phyloP scores from a whole-genome alignment of 2,113 vertebrate species.

The Rana temporaria region DNA sequence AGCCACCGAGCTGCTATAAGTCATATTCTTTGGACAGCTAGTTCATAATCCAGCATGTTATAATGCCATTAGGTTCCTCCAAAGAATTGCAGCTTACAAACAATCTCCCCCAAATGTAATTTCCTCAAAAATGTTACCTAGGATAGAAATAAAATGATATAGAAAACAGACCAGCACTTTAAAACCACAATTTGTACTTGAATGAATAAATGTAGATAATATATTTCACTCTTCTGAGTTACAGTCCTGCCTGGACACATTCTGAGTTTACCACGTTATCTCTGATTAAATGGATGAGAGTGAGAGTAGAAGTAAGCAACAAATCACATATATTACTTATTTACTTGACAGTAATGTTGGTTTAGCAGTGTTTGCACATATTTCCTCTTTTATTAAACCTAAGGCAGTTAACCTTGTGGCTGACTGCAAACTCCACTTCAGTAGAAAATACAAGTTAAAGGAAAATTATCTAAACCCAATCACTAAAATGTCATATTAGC shows the following conservation, averaged over 20 bases:
- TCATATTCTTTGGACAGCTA: slow-evolving; percentile 43
- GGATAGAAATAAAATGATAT: slow-evolving; percentile 30
- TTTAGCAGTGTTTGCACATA: slow-evolving; percentile 6
- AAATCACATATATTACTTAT: slow-evolving; percentile 34
- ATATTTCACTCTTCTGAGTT: slow-evolving; percentile 10
- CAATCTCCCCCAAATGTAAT: slow-evolving; percentile 51
- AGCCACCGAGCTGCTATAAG: slow-evolving; percentile 20
- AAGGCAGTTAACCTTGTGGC: slow-evolving; percentile 13
- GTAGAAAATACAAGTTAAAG: no score
- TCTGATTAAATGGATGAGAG: slow-evolving; percentile 29
- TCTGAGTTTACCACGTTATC: slow-evolving; percentile 3
- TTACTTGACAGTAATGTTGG: slow-evolving; percentile 28
- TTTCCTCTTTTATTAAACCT: slow-evolving; percentile 8
- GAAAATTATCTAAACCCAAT: no score
- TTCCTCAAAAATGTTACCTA: slow-evolving; percentile 20
- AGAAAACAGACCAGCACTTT: neutral
- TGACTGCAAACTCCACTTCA: neutral
- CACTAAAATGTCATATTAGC: no score
- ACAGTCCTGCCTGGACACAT: neutral
- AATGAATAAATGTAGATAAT: slow-evolving; percentile 45
- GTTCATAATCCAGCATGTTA: slow-evolving; percentile 49
- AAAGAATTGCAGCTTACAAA: slow-evolving; percentile 22
- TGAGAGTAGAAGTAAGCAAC: slow-evolving; percentile 33
- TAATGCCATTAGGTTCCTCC: slow-evolving; percentile 46
- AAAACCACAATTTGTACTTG: slow-evolving; percentile 18